Conservation (phyloP, 1,140 invertebrate species). For the Protaetia brevitarsis region DNA sequence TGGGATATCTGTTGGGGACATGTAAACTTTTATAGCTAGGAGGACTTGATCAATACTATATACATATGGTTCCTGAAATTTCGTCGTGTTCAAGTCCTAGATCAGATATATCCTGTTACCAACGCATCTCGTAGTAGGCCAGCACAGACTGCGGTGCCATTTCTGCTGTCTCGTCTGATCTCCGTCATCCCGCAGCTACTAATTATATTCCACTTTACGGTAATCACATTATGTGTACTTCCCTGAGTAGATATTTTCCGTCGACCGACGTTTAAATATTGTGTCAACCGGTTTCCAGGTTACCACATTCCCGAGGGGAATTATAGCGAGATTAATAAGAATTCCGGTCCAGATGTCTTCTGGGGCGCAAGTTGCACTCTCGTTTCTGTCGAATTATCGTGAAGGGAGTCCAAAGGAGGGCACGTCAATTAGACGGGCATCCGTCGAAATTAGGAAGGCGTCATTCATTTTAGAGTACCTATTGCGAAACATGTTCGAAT, state of each 20-base stretch:
- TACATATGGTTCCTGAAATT: conserved; percentile 3
- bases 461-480: no score
- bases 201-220: conserved; percentile 13
- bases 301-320: neutral
- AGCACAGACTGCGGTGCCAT: neutral
- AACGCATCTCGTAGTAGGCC: neutral
- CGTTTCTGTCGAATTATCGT: neutral
- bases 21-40: neutral
- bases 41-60: neutral
- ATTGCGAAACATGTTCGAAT: no score
- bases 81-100: conserved; percentile 7
- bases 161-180: neutral
- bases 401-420: neutral
- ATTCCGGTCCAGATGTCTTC: neutral
- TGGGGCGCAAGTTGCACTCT: neutral
- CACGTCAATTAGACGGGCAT: neutral
- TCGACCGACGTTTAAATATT: neutral
- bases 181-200: neutral
- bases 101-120: neutral
- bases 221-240: neutral
- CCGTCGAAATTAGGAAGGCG: neutral
- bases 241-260: neutral
- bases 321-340: neutral
- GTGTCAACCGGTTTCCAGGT: neutral
- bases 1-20: no score